Evolutionary conservation across 2,113 vertebrate genomes (phyloP).

Genomic region (Sterna hirundo): DNA sequence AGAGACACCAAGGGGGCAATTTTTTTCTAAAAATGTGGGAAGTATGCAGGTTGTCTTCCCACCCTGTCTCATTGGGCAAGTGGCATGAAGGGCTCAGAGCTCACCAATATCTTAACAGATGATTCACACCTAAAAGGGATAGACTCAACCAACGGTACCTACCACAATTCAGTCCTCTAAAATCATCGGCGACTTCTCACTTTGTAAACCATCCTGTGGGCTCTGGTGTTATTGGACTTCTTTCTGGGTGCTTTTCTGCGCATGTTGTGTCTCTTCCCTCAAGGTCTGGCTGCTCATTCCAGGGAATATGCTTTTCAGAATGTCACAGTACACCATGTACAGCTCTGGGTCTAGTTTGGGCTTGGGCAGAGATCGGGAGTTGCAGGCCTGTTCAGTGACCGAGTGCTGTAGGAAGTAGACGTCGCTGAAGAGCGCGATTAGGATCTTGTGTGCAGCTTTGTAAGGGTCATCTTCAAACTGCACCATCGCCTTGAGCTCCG

Average conservation of each 20-base stretch:
- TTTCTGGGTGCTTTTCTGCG: neutral
- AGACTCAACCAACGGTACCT: neutral
- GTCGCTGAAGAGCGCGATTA: constrained; percentile 37
- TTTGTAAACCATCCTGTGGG: neutral
- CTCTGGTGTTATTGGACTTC: neutral
- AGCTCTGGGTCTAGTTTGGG: constrained; percentile 61
- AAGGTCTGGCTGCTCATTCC: constrained; percentile 32
- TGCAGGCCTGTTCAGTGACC: constrained; percentile 8
- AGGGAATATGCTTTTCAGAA: constrained; percentile 56
- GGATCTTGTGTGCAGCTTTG: constrained; percentile 62
- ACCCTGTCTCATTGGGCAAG: neutral
- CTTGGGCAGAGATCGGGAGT: constrained; percentile 12
- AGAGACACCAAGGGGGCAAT: constrained; percentile 11
- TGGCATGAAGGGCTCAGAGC: constrained; percentile 45
- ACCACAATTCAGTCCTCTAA: neutral
- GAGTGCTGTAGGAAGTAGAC: constrained; percentile 38
- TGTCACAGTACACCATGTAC: constrained; percentile 52
- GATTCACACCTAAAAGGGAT: neutral
- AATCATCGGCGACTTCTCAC: rapidly evolving
- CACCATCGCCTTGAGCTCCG: constrained; percentile 64
- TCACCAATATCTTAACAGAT: constrained; percentile 11
- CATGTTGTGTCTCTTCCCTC: neutral
- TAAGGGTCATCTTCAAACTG: constrained; percentile 56
- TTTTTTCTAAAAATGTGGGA: neutral
- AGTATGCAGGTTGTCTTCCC: neutral